Base-by-base conservation (phyloP, 1,140 invertebrate species). In the Drosophila ananassae region DNA sequence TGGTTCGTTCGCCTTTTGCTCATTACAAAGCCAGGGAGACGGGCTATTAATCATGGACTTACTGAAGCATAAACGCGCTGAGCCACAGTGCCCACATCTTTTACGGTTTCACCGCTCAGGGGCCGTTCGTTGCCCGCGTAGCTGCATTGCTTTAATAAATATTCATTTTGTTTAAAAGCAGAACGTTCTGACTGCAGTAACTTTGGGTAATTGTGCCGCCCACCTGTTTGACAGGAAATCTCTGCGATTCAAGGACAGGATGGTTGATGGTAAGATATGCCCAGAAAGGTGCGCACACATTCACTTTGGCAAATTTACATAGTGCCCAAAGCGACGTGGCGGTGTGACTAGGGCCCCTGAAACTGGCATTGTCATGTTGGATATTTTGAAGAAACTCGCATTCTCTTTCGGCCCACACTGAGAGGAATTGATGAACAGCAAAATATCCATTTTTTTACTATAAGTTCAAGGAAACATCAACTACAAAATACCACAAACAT, bases 1-100 rank as follows among this genome's bases (percentile, higher is more conserved):
- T 34, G 51, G 51, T 51, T 79, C 54, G 50, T 62, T 72, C 77
- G 82, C 82, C 74, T 81, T 81, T 87, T 85, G 68, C 81, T 85
- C 82, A 85, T 85, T 85, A 85, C 72, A 75, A 53, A 73, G 74
- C 74, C 63, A 77, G 48, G 34, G 67, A 81, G 74, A 75, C 77
- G 66, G 66, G 78, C 82, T 87, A 87, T 87, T 87, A 87, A 87
- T 87, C 82, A 87, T 89, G 82, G 89, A 78, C 82, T 87, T 87
- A 87, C 82, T 87, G 82, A 87, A 75, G 83, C 82, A 84, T 83
- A 83, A 83, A 83, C 76, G 79, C 80, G 75, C 61, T 83, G 79
- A 83, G 79, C 80, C 61, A 79, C 69, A 78, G 60, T 50, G 58
- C 79, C 64, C 75, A 79, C 61, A 64, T 72, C 80, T 75, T 67